A percentile compares a stretch with the other conserved stretches of the same genome.
These are phyloP conservation scores for Masticophis lateralis DNA, from an alignment of 2,797 vertebrate genomes.

Conservation along the genomic window DNA sequence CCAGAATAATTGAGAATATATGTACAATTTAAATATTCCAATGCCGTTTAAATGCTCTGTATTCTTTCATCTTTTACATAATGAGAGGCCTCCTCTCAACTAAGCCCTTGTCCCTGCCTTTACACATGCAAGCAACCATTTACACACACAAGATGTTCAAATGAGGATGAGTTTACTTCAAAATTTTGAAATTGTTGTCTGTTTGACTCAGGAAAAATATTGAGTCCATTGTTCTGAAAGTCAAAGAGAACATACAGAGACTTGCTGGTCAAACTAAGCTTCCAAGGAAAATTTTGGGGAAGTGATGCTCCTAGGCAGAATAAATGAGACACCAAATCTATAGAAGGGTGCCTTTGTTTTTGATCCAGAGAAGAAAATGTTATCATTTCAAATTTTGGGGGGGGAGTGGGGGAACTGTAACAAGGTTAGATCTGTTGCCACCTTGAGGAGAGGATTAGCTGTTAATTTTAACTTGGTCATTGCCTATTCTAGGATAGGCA, in stretches of 20 bases:
- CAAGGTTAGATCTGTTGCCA: neutral
- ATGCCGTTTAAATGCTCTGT: neutral
- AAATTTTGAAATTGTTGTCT: neutral
- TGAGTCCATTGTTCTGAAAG: neutral
- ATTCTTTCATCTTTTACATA: neutral
- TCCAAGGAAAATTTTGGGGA: neutral
- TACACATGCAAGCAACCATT: neutral
- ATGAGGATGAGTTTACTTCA: neutral
- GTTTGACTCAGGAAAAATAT: neutral
- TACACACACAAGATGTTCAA: neutral
- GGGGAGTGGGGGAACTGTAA: neutral
- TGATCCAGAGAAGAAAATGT: neutral
- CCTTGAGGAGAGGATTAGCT: neutral
- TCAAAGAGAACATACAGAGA: neutral
- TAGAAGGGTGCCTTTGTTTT: neutral
- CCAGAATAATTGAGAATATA: neutral
- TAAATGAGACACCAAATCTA: neutral
- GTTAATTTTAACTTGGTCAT: neutral
- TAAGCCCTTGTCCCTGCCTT: neutral
- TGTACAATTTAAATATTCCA: neutral
- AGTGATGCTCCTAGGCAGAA: neutral
- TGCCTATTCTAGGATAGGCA: neutral
- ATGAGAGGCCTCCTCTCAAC: neutral
- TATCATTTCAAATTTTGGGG: neutral
- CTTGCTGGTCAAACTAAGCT: neutral